phyloP scores from a whole-genome alignment of 2,113 vertebrate genomes.

The Felis catus region DNA sequence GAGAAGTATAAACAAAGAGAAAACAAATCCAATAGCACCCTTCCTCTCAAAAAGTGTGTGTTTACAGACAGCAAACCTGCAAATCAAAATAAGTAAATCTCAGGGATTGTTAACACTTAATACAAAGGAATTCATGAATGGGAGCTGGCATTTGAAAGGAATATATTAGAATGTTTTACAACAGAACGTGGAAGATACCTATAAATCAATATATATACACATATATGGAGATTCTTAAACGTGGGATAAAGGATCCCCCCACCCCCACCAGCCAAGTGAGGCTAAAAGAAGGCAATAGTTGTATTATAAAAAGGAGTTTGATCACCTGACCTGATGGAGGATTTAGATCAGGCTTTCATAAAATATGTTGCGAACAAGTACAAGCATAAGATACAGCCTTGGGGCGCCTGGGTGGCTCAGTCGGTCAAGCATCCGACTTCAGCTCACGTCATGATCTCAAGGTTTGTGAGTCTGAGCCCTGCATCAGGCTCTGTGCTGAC shows the following conservation, averaged over 20 bases:
- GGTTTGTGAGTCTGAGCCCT: too few relatives aligned
- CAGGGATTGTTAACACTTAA: neutral
- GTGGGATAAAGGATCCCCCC: neutral
- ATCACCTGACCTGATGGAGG: neutral
- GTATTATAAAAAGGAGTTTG: neutral
- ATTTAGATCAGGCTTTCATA: neutral
- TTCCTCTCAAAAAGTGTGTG: neutral
- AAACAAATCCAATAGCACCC: neutral
- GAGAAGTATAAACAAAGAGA: neutral
- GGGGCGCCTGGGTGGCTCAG: too few relatives aligned
- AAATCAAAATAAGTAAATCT: slow-evolving; percentile 34
- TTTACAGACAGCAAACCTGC: neutral
- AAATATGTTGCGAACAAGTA: neutral
- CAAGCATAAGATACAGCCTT: neutral
- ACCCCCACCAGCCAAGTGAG: neutral
- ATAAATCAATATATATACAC: neutral
- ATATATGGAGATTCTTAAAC: neutral
- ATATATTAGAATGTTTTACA: neutral
- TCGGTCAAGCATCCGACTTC: too few relatives aligned
- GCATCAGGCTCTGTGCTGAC: too few relatives aligned
- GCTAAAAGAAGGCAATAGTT: neutral
- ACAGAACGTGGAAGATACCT: neutral
- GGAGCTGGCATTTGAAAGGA: neutral
- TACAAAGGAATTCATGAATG: neutral
- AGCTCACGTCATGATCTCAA: too few relatives aligned